A percentile compares a stretch with the other conserved stretches of the same genome.
Conservation (phyloP, 2,113 vertebrate genomes). For the Crotalus tigris region DNA sequence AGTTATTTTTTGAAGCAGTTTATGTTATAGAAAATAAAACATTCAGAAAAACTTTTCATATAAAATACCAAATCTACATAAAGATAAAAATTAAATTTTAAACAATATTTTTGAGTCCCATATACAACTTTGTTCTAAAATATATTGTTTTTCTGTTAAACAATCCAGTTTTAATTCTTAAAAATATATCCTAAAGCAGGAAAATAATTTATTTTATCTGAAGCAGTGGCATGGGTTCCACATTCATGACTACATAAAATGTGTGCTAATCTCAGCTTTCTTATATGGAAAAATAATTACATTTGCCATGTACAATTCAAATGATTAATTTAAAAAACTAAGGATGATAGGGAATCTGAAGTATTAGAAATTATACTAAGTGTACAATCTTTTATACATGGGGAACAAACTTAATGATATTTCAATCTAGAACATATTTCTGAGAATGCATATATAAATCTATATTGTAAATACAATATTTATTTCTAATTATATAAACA, state of each 20-base stretch:
- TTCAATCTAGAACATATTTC: not conserved
- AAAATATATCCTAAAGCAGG: not conserved
- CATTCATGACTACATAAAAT: not conserved
- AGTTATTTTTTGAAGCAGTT: not conserved
- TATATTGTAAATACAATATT: not conserved
- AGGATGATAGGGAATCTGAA: not conserved
- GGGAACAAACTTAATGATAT: not conserved
- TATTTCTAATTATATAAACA: not conserved
- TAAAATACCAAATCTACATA: not conserved
- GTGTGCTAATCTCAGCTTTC: not conserved
- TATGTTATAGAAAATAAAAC: not conserved
- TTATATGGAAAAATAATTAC: slow-evolving; percentile 11
- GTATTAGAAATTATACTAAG: not conserved
- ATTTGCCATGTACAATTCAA: not conserved
- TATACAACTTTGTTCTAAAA: not conserved
- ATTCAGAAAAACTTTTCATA: not conserved
- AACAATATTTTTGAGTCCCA: not conserved
- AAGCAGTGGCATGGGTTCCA: not conserved
- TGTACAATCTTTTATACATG: not conserved
- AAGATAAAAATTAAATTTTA: not conserved
- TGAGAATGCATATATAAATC: not conserved
- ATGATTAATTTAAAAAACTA: not conserved
- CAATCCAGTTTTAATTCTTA: not conserved
- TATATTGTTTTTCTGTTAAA: not conserved
- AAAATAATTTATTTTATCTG: not conserved